A percentile compares a stretch with the other conserved stretches of the same genome.
Conservation (phyloP, 2,888 invertebrate species). For the Argyra leucocephala region DNA sequence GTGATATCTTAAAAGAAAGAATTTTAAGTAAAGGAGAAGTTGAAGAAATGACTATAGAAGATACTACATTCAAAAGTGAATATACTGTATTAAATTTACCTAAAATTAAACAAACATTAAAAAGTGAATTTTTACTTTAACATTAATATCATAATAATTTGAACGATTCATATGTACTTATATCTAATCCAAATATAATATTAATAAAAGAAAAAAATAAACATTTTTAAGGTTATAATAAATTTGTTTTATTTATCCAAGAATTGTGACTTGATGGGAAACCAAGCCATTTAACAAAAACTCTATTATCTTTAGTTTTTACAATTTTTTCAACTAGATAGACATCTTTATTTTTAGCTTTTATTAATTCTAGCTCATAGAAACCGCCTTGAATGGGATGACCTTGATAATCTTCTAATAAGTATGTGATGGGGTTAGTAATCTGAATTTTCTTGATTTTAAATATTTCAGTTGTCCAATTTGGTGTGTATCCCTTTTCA, state of each 20-base stretch:
- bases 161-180: too few species aligned
- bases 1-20: too few species aligned
- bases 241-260: slow-evolving; percentile 26
- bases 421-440: slow-evolving; percentile 27
- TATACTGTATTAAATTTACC: too few species aligned
- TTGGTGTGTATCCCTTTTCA: slow-evolving; percentile 27
- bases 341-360: slow-evolving; percentile 29
- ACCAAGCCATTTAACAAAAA: slow-evolving; percentile 26
- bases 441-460: slow-evolving; percentile 26
- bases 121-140: too few species aligned
- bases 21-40: too few species aligned
- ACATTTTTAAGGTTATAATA: too few species aligned
- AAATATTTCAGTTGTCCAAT: slow-evolving; percentile 31
- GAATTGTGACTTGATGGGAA: slow-evolving; percentile 26
- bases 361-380: slow-evolving; percentile 31
- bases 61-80: too few species aligned
- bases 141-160: too few species aligned
- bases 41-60: too few species aligned
- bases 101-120: too few species aligned
- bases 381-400: slow-evolving; percentile 31
- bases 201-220: too few species aligned
- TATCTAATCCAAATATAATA: too few species aligned
- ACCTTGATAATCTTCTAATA: slow-evolving; percentile 26
- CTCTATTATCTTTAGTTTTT: slow-evolving; percentile 23
- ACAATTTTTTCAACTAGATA: slow-evolving; percentile 33